Percentiles rank a stretch among this genome's conserved stretches.
Evolutionary conservation across 2,888 invertebrate species (phyloP).

Genomic region (Heteropelma amictum): DNA sequence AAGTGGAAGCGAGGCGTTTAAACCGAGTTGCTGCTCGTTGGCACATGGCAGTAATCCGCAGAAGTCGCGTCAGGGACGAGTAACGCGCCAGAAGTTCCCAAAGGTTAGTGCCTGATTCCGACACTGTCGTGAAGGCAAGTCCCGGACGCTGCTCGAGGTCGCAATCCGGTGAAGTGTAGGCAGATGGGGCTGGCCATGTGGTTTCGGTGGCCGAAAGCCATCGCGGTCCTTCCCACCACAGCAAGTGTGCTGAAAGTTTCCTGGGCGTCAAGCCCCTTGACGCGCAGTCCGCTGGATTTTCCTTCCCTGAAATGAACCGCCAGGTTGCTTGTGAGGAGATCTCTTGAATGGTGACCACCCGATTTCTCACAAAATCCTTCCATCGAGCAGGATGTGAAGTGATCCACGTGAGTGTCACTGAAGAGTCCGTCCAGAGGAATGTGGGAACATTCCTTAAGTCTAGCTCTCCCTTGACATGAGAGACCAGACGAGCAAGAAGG

Average conservation of each 20-base stretch:
- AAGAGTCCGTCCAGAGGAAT: constrained; percentile 48
- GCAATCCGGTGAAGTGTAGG: too few species aligned
- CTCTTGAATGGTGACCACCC: constrained; percentile 58
- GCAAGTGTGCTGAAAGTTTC: background rate
- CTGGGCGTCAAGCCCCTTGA: constrained; percentile 14
- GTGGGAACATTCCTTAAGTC: background rate
- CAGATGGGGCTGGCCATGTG: too few species aligned
- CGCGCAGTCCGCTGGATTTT: constrained; percentile 42
- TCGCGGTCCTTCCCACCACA: too few species aligned
- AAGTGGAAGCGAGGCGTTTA: background rate
- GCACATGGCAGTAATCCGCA: background rate
- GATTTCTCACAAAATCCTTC: constrained; percentile 62
- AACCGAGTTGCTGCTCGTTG: background rate
- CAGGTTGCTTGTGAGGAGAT: constrained; percentile 23
- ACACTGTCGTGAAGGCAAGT: background rate
- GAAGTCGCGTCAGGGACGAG: constrained; percentile 6
- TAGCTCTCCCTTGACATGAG: constrained; percentile 7
- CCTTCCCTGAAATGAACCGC: too few species aligned
- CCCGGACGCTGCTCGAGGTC: too few species aligned
- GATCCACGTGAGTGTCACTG: constrained; percentile 51
- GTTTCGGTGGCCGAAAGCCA: too few species aligned
- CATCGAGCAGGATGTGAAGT: constrained; percentile 53
- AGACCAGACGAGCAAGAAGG: constrained; percentile 25
- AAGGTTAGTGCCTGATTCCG: background rate
- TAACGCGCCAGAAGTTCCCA: background rate